Evolutionary conservation across 2,113 vertebrate genomes (phyloP), one percentile per base, ranked within the genome.

Genomic region (Penelope pileata): DNA sequence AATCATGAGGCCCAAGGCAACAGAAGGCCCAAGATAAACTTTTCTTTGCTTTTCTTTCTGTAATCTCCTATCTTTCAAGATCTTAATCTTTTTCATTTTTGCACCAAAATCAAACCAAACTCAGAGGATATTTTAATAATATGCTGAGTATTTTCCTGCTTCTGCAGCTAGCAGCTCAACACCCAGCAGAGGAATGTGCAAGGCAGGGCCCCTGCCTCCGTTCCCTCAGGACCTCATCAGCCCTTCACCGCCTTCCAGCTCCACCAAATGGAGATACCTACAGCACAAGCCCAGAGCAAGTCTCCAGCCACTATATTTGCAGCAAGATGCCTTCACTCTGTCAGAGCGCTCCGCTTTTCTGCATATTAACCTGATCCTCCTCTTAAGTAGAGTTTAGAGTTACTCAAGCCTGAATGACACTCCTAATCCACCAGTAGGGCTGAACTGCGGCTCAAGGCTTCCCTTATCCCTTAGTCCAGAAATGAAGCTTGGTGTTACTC

Each of bases 391-490:
- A 83, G 43, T 83, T 70, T 75, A 26, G 68, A 81, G 48, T 83
- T 56, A 59, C 32, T 69, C 82, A 79, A 91, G 66, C 69, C 47
- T 79, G 69, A 94, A 88, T 91, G 90, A 75, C 80, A 66, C 50
- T 68, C 51, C 56, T 92, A 94, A 96, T 91, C 51, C 83, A 50
- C 6, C 58, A 68, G n/a, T 23, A 56, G 67, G 64, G 79, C 34
- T 88, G 45, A 91, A 78, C 34, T 72, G 29, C 9, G 30, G 75
- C 40, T 70, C 74, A 91, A 92, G 83, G 60, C 45, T 94, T 77
- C 62, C 36, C 53, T 93, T 80, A 86, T 53, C 69, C 93, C 72
- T 88, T 74, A 88, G 48, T 68, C 83, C 80, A 89, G 72, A 96
- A 96, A 92, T 56, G 66, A 92, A 90, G 80, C 45, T 53, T 63